Evolutionary conservation across 2,888 invertebrate species (phyloP), one percentile per base, ranked within the genome.

Genomic region (Callosobruchus maculatus): DNA sequence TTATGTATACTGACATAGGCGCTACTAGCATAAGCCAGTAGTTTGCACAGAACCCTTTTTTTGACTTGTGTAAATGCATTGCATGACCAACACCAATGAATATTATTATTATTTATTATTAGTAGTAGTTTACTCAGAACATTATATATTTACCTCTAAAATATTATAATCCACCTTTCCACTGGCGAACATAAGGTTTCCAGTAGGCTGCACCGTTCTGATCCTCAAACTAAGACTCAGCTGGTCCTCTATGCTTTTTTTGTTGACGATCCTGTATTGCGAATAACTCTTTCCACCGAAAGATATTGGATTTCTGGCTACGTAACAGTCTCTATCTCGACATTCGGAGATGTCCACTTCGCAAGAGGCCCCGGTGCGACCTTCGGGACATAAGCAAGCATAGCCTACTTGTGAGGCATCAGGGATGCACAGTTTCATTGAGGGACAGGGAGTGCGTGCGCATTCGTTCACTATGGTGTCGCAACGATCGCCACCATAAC

Each of bases 91-190:
- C n/a, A 4, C 26, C 26, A 26, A 26, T 4, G 7, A 26, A 26
- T 26, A 26, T 4, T 26, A 26, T 26, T 26, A n/a, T n/a, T n/a
- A n/a, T n/a, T n/a, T n/a, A n/a, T 4, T 2, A 26, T 26, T 2
- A 26, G 7, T 26, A 26, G 7, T 26, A 26, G 7, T 26, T 26
- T 26, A 26, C 3, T 4, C 7, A 26, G 7, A 26, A 26, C 3
- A 26, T 31, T 3, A 13, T 26, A 70, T 20, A 73, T 80, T 81
- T 83, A 93, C 92, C 90, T 98, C 97, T 74, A 98, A 88, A 79
- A 95, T 92, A 81, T 95, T 96, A 86, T 95, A 97, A 86, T 98
- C 98, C 70, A 95, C 91, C 83, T 93, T 93, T 0, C 97, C 98
- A 72, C 93, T 91, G 5, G 94, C 94, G 85, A 93, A 94, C 91